A percentile compares a stretch with the other conserved stretches of the same genome.
These are phyloP conservation scores for Pantherophis alleghaniensis DNA, from an alignment of 2,797 vertebrate species.

Conservation along the genomic window DNA sequence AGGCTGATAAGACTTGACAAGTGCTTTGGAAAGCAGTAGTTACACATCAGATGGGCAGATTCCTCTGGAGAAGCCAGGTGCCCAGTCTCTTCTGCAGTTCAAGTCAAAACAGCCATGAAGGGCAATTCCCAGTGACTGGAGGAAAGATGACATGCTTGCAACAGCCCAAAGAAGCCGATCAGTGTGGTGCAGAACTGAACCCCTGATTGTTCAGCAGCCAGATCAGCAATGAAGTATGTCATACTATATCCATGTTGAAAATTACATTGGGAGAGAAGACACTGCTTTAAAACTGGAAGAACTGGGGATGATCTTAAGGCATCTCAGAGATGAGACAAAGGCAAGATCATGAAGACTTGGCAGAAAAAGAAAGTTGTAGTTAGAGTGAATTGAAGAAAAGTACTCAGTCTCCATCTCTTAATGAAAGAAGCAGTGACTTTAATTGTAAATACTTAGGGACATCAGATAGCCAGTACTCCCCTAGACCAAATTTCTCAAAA, in stretches of 20 bases:
- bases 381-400: background rate
- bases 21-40: background rate
- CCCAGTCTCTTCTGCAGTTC: background rate
- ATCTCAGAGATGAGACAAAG: background rate
- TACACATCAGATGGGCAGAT: background rate
- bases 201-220: background rate
- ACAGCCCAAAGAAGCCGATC: background rate
- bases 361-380: background rate
- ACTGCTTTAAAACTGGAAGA: background rate
- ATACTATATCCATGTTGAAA: background rate
- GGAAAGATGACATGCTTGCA: background rate
- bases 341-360: background rate
- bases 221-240: background rate
- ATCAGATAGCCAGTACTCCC: background rate
- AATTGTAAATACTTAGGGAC: background rate
- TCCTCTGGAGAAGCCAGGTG: background rate
- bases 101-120: background rate
- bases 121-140: background rate
- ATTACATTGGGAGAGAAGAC: background rate
- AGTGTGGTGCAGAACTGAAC: background rate
- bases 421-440: background rate
- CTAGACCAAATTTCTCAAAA: background rate
- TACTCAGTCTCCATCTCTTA: background rate
- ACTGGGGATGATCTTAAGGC: background rate
- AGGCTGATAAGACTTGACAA: background rate